Base-by-base conservation (phyloP, 2,888 invertebrate genomes). In the Cotesia congregata region DNA sequence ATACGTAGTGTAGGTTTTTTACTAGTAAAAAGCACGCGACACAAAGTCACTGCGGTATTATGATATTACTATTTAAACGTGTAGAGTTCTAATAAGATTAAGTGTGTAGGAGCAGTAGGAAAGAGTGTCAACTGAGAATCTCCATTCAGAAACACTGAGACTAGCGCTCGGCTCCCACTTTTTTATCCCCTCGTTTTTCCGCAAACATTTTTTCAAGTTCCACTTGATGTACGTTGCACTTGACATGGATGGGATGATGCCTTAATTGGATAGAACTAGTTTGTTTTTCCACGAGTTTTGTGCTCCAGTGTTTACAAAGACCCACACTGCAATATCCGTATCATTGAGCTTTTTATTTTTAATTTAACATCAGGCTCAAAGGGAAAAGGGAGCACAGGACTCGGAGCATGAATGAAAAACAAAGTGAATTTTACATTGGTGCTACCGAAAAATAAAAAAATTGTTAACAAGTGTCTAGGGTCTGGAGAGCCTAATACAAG, bases 201-300 rank as follows among this genome's bases (percentile, higher is more conserved):
- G 6, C 40, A 39, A 59, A 38, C 62, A 15, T 60, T 64, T 20
- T 70, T 68, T 68, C 39, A 40, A 68, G 68, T 68, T 6, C 17
- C 40, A 17, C 41, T 65, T 39, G 12, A 72, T 41, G 17, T 39
- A 12, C 40, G 40, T 9, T 20, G 65, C 60, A 74, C 68, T 74
- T 39, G 67, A 62, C 68, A 69, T 73, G 69, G 68, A 15, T 69
- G 68, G 72, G 73, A 81, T 78, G 80, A 81, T 80, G 78, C 73
- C 72, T 76, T 82, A 82, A 82, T 82, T 82, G 81, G 81, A 81
- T 75, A 79, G 77, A 78, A 80, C 76, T 81, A 77, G 78, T 78
- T 81, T 7, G n/a, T 62, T 78, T 80, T 80, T 78, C 76, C 62
- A 39, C n/a, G 50, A 64, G 38, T 41, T 39, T 30, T 20, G 50